Conservation (phyloP, 2,888 invertebrate genomes). For the Belgica antarctica region DNA sequence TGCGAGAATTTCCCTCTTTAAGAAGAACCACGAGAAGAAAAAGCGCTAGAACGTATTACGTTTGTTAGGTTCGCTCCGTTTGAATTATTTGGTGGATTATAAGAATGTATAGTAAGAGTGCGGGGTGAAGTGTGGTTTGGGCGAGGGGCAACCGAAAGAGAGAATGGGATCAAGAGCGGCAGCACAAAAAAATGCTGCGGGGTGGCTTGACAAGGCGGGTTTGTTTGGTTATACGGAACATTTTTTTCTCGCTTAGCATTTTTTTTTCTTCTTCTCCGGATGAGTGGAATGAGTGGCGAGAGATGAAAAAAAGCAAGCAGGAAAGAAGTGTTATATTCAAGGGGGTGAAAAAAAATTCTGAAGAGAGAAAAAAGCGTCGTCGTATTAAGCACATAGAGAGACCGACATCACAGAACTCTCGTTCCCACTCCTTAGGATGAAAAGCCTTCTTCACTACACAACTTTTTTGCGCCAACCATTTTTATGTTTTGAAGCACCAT, state of each 20-base stretch:
- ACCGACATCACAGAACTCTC: slow-evolving; percentile 38
- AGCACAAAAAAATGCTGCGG: slow-evolving; percentile 26
- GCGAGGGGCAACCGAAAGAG: not conserved
- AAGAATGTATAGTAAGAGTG: slow-evolving; percentile 28
- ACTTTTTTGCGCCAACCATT: slow-evolving; percentile 33
- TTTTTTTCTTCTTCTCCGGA: slow-evolving; percentile 31
- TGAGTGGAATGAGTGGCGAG: not conserved
- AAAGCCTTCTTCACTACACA: slow-evolving; percentile 28
- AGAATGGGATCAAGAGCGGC: slow-evolving; percentile 23
- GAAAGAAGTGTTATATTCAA: slow-evolving; percentile 44
- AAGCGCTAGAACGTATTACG: not conserved
- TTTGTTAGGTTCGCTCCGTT: slow-evolving; percentile 34
- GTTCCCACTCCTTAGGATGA: slow-evolving; percentile 8
- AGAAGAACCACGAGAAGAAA: not conserved
- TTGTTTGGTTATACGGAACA: slow-evolving; percentile 22
- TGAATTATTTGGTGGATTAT: slow-evolving; percentile 45
- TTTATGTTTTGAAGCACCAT: slow-evolving; percentile 40
- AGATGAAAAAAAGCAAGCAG: slow-evolving; percentile 30
- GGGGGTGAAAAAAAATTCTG: slow-evolving; percentile 17
- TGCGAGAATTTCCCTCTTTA: slow-evolving; percentile 22
- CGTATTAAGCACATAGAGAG: slow-evolving; percentile 28
- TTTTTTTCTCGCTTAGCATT: slow-evolving; percentile 41
- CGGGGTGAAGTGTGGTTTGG: not conserved
- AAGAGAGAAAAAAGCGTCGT: slow-evolving; percentile 34
- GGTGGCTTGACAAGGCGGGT: slow-evolving; percentile 14